These are phyloP conservation scores for Papilio polytes DNA, from an alignment of 1,140 invertebrate genomes.

Conservation along the genomic window DNA sequence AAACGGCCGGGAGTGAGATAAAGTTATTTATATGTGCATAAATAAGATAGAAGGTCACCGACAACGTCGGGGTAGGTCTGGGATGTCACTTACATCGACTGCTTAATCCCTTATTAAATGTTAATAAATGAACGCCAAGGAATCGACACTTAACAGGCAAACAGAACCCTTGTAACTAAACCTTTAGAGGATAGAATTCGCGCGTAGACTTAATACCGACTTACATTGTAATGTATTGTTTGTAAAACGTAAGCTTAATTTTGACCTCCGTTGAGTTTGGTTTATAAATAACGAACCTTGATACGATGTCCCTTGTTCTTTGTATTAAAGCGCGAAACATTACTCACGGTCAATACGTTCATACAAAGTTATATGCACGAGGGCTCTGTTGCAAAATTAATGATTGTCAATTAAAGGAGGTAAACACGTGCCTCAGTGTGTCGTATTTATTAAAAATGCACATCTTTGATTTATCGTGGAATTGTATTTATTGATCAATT, in stretches of 20 bases:
- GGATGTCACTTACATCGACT: slow-evolving; percentile 46
- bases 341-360: slow-evolving; percentile 25
- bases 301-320: slow-evolving; percentile 51
- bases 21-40: slow-evolving; percentile 74
- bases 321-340: slow-evolving; percentile 44
- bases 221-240: slow-evolving; percentile 20
- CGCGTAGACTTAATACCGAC: neutral
- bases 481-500: slow-evolving; percentile 28
- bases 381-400: slow-evolving; percentile 21
- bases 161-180: slow-evolving; percentile 42
- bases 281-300: slow-evolving; percentile 59
- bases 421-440: slow-evolving; percentile 8
- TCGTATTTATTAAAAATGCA: neutral
- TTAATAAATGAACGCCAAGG: slow-evolving; percentile 55
- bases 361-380: slow-evolving; percentile 16
- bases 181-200: slow-evolving; percentile 11
- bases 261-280: slow-evolving; percentile 52
- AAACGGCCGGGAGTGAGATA: slow-evolving; percentile 60
- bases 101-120: slow-evolving; percentile 45
- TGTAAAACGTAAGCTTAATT: slow-evolving; percentile 52
- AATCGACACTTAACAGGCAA: slow-evolving; percentile 61
- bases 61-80: slow-evolving; percentile 62
- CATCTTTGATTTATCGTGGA: slow-evolving; percentile 25
- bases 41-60: slow-evolving; percentile 66
- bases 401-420: slow-evolving; percentile 30